These are phyloP conservation scores for Pomacea canaliculata DNA, from an alignment of 2,888 invertebrate genomes.

Conservation along the genomic window DNA sequence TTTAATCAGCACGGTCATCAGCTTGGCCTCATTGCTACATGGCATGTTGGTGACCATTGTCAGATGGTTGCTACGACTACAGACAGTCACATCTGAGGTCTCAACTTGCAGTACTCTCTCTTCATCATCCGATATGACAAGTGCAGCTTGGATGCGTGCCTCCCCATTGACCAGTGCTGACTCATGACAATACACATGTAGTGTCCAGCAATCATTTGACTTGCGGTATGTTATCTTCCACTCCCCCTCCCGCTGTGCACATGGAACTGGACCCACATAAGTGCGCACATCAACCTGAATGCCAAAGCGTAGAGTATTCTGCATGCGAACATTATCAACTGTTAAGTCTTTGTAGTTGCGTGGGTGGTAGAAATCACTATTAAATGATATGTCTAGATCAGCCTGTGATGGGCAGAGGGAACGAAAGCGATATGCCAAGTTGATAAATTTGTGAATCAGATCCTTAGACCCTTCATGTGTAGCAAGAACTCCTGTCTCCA, in stretches of 20 bases:
- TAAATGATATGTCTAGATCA: constrained; percentile 57
- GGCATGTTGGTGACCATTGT: constrained; percentile 54
- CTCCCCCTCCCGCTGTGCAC: constrained; percentile 61
- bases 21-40: constrained; percentile 52
- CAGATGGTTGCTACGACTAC: constrained; percentile 60
- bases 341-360: constrained; percentile 65
- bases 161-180: constrained; percentile 64
- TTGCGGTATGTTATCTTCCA: constrained; percentile 70
- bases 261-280: constrained; percentile 66
- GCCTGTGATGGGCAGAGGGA: constrained; percentile 65
- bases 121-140: constrained; percentile 63
- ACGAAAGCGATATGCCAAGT: constrained; percentile 67
- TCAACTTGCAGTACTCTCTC: constrained; percentile 67
- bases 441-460: constrained; percentile 57
- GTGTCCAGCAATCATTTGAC: constrained; percentile 61
- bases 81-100: constrained; percentile 49
- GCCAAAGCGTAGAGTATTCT: constrained; percentile 68
- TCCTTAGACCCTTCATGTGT: constrained; percentile 23
- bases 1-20: constrained; percentile 65
- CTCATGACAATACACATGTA: constrained; percentile 66
- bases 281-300: constrained; percentile 68
- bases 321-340: constrained; percentile 68
- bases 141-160: constrained; percentile 61
- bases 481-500: constrained; percentile 20
- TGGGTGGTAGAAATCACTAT: constrained; percentile 61